These are phyloP conservation scores for Drosophila busckii DNA, from an alignment of 1,140 invertebrate genomes.

Conservation along the genomic window DNA sequence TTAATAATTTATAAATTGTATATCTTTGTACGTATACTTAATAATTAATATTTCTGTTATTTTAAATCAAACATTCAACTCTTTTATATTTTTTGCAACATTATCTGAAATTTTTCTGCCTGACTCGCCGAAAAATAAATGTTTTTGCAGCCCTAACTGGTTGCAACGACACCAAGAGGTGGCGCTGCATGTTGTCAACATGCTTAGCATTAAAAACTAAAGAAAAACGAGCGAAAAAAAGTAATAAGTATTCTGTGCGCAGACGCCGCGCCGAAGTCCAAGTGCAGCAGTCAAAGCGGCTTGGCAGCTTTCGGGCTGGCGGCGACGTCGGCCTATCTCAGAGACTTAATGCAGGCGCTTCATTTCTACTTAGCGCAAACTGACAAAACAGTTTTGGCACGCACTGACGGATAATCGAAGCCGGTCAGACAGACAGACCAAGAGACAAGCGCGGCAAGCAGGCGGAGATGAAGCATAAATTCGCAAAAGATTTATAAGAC, in stretches of 20 bases:
- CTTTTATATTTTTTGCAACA: too few relatives aligned
- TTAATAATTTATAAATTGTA: too few relatives aligned
- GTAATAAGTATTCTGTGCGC: conserved; percentile 63
- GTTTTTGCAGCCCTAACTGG: conserved; percentile 50
- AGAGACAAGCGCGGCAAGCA: neutral
- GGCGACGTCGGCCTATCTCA: conserved; percentile 29
- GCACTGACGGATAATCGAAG: conserved; percentile 71
- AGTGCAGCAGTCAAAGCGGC: conserved; percentile 22
- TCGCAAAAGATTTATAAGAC: too few relatives aligned
- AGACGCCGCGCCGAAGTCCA: conserved; percentile 24
- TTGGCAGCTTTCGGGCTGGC: conserved; percentile 10
- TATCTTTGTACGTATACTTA: too few relatives aligned
- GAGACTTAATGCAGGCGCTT: conserved; percentile 53
- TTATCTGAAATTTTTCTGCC: neutral
- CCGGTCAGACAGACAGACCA: conserved; percentile 28
- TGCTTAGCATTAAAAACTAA: conserved; percentile 35
- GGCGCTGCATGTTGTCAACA: conserved; percentile 51
- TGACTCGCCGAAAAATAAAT: conserved; percentile 2
- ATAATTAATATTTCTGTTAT: too few relatives aligned
- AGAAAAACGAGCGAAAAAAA: conserved; percentile 1
- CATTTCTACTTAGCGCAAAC: conserved; percentile 65
- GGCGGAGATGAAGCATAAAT: too few relatives aligned
- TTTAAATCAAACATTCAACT: too few relatives aligned
- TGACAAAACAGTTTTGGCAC: conserved; percentile 72
- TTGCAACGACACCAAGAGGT: conserved; percentile 39